Conservation (phyloP, 2,888 invertebrate genomes). For the Hypena proboscidalis region DNA sequence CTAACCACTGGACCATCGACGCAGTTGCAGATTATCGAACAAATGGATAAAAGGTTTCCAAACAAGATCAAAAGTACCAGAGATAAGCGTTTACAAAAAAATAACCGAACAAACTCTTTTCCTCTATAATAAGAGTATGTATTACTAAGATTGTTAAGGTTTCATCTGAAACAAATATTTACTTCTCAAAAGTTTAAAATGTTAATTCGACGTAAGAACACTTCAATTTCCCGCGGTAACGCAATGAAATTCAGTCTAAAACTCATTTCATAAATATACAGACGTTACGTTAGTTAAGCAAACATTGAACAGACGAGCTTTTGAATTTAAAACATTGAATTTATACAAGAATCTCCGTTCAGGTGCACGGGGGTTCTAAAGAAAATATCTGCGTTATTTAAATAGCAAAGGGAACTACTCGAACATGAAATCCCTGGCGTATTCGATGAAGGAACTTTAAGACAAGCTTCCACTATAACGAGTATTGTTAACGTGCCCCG, state of each 20-base stretch:
- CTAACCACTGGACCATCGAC: too few relatives aligned
- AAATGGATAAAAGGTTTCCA: too few relatives aligned
- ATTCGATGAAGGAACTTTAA: constrained; percentile 54
- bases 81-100: too few relatives aligned
- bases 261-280: constrained; percentile 36
- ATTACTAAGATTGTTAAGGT: too few relatives aligned
- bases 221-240: constrained; percentile 9
- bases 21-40: too few relatives aligned
- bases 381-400: constrained; percentile 57
- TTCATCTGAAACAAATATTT: too few relatives aligned
- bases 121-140: too few relatives aligned
- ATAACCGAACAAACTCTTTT: too few relatives aligned
- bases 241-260: constrained; percentile 25
- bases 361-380: constrained; percentile 40
- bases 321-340: constrained; percentile 47
- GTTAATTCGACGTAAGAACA: background rate
- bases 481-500: constrained; percentile 60
- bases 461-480: constrained; percentile 56
- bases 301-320: constrained; percentile 38
- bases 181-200: background rate
- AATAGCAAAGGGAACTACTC: constrained; percentile 58
- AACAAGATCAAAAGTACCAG: too few relatives aligned
- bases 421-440: constrained; percentile 53
- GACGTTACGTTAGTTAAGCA: constrained; percentile 38
- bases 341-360: constrained; percentile 35